Evolutionary conservation across 2,113 vertebrate species (phyloP), one percentile per base, ranked within the genome.

Genomic region (Spermophilus dauricus): DNA sequence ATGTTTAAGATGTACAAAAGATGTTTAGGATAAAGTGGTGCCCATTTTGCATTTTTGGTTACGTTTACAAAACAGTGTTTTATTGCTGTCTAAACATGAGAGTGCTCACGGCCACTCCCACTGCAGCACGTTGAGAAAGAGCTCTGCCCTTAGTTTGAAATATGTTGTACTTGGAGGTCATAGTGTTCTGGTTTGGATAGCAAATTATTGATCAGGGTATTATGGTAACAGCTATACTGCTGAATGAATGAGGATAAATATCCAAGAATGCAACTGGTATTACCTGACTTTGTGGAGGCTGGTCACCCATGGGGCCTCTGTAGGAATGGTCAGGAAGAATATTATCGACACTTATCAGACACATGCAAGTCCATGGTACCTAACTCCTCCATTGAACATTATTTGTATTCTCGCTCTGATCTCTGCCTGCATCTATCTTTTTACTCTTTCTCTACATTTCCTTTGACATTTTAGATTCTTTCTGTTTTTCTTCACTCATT

Each of bases 1-100:
- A 95, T 86, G 95, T 61, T 61, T 61, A 63, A 10, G 61, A 63
- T 63, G 61, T 63, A 26, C 24, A 63, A 63, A 63, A 26, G 89
- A 48, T 58, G 34, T 95, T 77, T 56, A 96, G 91, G 80, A 97
- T 92, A 95, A 96, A 96, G 51, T 84, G 82, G 87, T 95, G 11
- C 58, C 10, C 70, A 89, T 73, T 97, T 94, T 91, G 32, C 39
- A 91, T 83, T 93, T 88, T 77, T 86, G 83, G 32, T 70, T 95
- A 26, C 0, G 0, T 98, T 98, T 98, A 98, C 96, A 98, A 98
- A 98, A 97, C 91, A 98, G 58, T 70, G 56, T 93, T 98, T 98
- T 96, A 94, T 95, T 98, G 97, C 97, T 98, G 89, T 83, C 95
- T 98, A 98, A 98, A 98, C 91, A 97, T 0, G 0, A 63, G 86